Conservation (phyloP, 92 coral and sea anemone species). For the Parazoanthus darwini region DNA sequence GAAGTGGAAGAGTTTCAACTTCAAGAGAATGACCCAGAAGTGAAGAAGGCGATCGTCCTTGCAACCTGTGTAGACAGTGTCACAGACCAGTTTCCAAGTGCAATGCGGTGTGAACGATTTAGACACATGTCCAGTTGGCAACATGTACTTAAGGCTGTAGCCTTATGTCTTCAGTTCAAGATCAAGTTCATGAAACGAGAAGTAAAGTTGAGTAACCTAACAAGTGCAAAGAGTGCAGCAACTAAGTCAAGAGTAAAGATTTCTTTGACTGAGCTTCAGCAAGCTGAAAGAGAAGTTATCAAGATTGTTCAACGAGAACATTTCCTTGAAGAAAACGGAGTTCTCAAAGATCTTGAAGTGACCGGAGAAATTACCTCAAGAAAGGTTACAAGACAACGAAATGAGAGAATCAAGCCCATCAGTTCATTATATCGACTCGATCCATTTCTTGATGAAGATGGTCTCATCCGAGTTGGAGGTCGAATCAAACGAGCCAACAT, state of each 20-base stretch:
- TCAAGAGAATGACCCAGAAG: conserved; percentile 47
- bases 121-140: conserved; percentile 48
- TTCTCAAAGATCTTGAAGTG: conserved; percentile 34
- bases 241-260: background rate
- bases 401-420: conserved; percentile 13
- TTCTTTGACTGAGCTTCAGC: conserved; percentile 34
- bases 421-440: conserved; percentile 38
- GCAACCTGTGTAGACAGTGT: background rate
- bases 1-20: conserved; percentile 15
- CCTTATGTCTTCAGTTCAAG: conserved; percentile 32
- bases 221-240: background rate
- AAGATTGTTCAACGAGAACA: conserved; percentile 45
- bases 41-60: conserved; percentile 1
- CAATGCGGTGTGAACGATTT: background rate
- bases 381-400: conserved; percentile 40
- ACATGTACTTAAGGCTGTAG: conserved; percentile 18
- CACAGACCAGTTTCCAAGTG: background rate
- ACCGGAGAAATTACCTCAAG: conserved; percentile 8
- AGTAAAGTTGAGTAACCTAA: background rate
- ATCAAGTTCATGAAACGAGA: conserved; percentile 13
- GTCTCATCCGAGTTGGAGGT: conserved; percentile 43
- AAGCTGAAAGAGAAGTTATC: conserved; percentile 42
- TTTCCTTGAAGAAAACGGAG: conserved; percentile 47
- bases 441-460: conserved; percentile 45
- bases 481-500: conserved; percentile 38